Percentiles rank a stretch among this genome's conserved stretches.
phyloP scores from a whole-genome alignment of 2,113 vertebrate species.

The Stigmatopora argus region DNA sequence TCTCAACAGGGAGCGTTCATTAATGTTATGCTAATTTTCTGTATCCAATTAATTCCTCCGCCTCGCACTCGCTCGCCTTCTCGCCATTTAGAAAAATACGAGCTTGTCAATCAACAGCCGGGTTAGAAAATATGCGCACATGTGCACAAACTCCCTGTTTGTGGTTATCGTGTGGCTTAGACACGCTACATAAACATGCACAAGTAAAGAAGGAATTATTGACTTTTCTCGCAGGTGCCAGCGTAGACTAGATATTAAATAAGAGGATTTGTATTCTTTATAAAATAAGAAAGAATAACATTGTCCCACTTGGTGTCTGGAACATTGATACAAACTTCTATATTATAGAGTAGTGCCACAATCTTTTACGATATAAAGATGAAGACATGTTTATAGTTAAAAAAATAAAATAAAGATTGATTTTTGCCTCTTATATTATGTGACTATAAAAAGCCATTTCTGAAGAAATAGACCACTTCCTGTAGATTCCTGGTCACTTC shows the following conservation, averaged over 20 bases:
- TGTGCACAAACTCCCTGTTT: not conserved
- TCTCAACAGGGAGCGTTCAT: conserved; percentile 75
- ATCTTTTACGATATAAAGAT: not conserved
- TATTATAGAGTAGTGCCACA: not conserved
- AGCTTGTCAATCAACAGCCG: conserved; percentile 66
- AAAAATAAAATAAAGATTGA: too few relatives aligned
- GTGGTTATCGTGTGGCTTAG: not conserved
- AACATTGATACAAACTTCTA: not conserved
- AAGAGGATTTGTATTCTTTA: not conserved
- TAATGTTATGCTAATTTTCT: conserved; percentile 80
- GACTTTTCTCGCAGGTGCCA: not conserved
- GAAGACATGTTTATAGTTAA: too few relatives aligned
- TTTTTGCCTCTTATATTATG: too few relatives aligned
- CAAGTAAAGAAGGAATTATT: not conserved
- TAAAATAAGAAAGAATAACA: not conserved
- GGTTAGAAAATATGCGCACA: not conserved
- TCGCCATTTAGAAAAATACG: conserved; percentile 65
- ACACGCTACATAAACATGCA: not conserved
- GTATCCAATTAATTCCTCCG: conserved; percentile 74
- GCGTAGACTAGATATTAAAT: not conserved
- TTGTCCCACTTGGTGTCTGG: not conserved
- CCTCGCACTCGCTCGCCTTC: conserved; percentile 45
- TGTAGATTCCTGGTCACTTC: too few relatives aligned
- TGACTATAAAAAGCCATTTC: too few relatives aligned
- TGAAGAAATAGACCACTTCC: too few relatives aligned